A percentile compares a stretch with the other conserved stretches of the same genome.
These are phyloP conservation scores for Drosophila silvestris DNA, from an alignment of 2,888 invertebrate species.

Conservation along the genomic window DNA sequence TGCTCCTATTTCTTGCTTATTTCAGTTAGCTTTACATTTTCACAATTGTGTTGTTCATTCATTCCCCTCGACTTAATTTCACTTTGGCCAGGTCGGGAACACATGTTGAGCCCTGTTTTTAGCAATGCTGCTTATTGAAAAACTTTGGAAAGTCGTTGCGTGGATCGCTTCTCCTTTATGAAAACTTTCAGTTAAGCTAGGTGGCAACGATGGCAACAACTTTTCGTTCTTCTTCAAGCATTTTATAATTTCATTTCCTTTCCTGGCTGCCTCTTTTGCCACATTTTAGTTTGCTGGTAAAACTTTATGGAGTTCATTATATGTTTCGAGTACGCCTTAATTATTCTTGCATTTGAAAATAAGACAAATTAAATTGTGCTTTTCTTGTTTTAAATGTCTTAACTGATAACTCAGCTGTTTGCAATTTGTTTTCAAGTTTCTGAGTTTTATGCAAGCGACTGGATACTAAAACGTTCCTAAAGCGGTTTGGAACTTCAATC, in stretches of 20 bases:
- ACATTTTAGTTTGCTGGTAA: slow-evolving; percentile 45
- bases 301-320: slow-evolving; percentile 58
- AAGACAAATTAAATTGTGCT: slow-evolving; percentile 41
- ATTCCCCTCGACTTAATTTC: slow-evolving; percentile 1
- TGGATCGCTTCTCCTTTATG: slow-evolving; percentile 23
- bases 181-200: slow-evolving; percentile 45
- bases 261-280: slow-evolving; percentile 3
- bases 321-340: slow-evolving; percentile 39
- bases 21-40: slow-evolving; percentile 28
- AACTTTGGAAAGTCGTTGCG: slow-evolving; percentile 45
- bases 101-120: slow-evolving; percentile 57
- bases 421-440: slow-evolving; percentile 15
- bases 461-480: neutral
- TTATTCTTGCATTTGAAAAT: slow-evolving; percentile 44
- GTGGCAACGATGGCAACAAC: slow-evolving; percentile 33
- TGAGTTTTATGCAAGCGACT: slow-evolving; percentile 23
- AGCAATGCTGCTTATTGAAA: slow-evolving; percentile 54
- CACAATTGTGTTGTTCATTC: slow-evolving; percentile 37
- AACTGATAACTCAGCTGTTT: slow-evolving; percentile 14
- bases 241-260: slow-evolving; percentile 52
- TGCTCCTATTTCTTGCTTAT: slow-evolving; percentile 3
- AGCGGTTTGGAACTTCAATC: neutral
- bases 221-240: slow-evolving; percentile 25
- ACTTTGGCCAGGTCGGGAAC: slow-evolving; percentile 19
- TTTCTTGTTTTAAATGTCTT: slow-evolving; percentile 27